These are phyloP conservation scores for Allolobophora icterica DNA, from an alignment of 2,888 invertebrate species.

Conservation along the genomic window DNA sequence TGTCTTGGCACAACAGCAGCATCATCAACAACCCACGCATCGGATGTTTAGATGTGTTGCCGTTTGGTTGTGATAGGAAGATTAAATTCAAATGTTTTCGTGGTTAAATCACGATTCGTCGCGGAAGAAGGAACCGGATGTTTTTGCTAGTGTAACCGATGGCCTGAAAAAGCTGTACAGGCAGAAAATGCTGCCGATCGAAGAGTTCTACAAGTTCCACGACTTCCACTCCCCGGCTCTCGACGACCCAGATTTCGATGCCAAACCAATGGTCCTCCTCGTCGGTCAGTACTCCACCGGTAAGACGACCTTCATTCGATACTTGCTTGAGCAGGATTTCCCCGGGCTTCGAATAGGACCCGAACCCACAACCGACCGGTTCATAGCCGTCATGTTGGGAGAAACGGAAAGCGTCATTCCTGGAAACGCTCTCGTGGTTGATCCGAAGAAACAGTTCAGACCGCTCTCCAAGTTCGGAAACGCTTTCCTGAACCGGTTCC, in stretches of 20 bases:
- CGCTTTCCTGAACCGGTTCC: constrained; percentile 94
- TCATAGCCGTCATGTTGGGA: constrained; percentile 95
- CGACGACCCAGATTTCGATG: constrained; percentile 94
- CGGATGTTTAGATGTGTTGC: not conserved
- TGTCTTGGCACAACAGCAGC: not conserved
- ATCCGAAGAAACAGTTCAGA: constrained; percentile 93
- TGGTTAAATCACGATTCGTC: constrained; percentile 45
- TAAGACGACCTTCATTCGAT: constrained; percentile 72
- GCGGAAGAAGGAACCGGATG: constrained; percentile 67
- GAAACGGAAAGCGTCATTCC: constrained; percentile 85
- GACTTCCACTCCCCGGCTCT: constrained; percentile 67
- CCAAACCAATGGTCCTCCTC: constrained; percentile 95
- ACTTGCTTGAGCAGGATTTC: constrained; percentile 84
- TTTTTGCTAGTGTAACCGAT: constrained; percentile 84
- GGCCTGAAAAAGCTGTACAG: constrained; percentile 79
- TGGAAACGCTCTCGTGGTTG: constrained; percentile 96
- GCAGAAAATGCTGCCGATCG: constrained; percentile 59
- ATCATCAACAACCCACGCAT: not conserved
- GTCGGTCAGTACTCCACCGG: constrained; percentile 98
- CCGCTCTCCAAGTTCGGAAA: constrained; percentile 94
- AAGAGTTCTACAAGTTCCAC: constrained; percentile 65
- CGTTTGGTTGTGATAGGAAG: not conserved
- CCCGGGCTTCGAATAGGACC: constrained; percentile 98
- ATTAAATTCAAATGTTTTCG: constrained; percentile 45
- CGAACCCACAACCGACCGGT: constrained; percentile 96